phyloP scores from a whole-genome alignment of 92 coral and sea anemone species.

The Phymanthus crucifer region DNA sequence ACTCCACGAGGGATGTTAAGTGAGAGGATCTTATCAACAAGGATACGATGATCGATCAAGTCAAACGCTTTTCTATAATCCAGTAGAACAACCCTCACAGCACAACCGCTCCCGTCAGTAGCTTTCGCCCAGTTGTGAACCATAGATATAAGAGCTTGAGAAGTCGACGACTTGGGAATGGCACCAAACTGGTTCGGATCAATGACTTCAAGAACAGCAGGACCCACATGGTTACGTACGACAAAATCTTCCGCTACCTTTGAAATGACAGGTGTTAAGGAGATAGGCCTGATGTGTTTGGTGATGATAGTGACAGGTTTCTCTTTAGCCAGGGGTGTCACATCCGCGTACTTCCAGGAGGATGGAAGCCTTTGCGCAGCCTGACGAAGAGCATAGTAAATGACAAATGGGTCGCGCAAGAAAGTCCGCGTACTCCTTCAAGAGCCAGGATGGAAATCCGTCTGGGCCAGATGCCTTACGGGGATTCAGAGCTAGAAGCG shows the following conservation, averaged over 20 bases:
- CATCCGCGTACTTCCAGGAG: constrained; percentile 40
- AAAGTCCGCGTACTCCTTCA: constrained; percentile 26
- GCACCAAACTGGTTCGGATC: constrained; percentile 24
- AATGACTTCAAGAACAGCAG: constrained; percentile 20
- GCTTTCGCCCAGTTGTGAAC: constrained; percentile 23
- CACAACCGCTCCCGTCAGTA: constrained; percentile 23
- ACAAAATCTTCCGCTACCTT: constrained; percentile 21
- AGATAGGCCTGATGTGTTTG: constrained; percentile 36
- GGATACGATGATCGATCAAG: constrained; percentile 29
- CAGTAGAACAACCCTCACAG: constrained; percentile 40
- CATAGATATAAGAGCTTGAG: constrained; percentile 23
- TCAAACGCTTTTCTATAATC: constrained; percentile 47
- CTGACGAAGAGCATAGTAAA: constrained; percentile 24
- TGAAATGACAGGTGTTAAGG: constrained; percentile 12
- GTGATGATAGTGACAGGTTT: constrained; percentile 16
- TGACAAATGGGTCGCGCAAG: constrained; percentile 21
- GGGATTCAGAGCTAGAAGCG: constrained; percentile 10
- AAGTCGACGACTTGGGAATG: constrained; percentile 32
- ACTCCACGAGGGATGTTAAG: constrained; percentile 32
- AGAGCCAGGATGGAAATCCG: constrained; percentile 30
- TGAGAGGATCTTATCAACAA: constrained; percentile 13
- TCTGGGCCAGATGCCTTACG: constrained; percentile 43
- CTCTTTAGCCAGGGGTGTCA: constrained; percentile 21
- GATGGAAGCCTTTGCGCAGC: constrained; percentile 36
- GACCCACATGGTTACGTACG: constrained; percentile 12